These are phyloP conservation scores for Oasisia sp. DNA, from an alignment of 2,888 invertebrate species.

Conservation along the genomic window DNA sequence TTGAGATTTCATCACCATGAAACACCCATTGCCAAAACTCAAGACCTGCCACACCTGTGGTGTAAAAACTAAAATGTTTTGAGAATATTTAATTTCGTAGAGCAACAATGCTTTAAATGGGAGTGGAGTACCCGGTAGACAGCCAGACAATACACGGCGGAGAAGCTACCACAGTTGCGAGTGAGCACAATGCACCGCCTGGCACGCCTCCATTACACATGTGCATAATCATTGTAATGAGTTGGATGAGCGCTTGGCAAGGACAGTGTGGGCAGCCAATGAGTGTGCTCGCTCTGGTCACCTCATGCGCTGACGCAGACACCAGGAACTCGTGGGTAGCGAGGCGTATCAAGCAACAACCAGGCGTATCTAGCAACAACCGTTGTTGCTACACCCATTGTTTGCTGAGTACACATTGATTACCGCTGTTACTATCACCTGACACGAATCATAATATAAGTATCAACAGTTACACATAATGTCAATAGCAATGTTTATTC, in stretches of 20 bases:
- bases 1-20: neutral
- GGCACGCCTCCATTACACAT: neutral
- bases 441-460: neutral
- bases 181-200: neutral
- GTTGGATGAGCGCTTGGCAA: neutral
- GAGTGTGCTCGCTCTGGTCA: neutral
- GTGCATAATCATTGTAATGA: neutral
- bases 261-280: neutral
- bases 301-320: neutral
- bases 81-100: neutral
- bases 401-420: neutral
- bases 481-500: slow-evolving; percentile 3
- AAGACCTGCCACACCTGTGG: neutral
- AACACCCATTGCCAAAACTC: neutral
- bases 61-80: neutral
- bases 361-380: neutral
- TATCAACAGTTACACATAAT: neutral
- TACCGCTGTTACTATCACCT: neutral
- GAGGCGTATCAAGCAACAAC: neutral
- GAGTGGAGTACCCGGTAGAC: neutral
- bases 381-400: neutral
- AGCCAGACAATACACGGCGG: neutral
- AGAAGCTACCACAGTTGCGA: no score
- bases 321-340: neutral
- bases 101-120: neutral